Evolutionary conservation across 2,888 invertebrate genomes (phyloP), one percentile per base, ranked within the genome.

Genomic region (Trypoxylon attenuatum): DNA sequence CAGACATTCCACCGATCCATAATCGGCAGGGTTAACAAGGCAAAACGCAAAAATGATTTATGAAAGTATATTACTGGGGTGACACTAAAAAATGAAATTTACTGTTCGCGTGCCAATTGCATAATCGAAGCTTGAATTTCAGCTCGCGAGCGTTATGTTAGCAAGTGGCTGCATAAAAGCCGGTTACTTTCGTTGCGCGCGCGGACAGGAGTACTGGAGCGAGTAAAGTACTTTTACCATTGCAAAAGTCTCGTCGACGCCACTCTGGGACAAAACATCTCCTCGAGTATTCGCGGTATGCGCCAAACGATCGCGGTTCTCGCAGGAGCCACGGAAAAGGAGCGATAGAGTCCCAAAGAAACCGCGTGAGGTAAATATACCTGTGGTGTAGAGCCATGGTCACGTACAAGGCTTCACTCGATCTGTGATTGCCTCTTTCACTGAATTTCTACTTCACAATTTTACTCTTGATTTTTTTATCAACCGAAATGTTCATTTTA

Each of bases 151-250:
- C 61, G 55, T 55, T 55, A 60, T 46, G 55, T 38, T 23, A 29
- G 13, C 16, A 29, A 50, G 19, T 45, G 25, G 15, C 6, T 45
- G 19, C 33, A 5, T 15, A 6, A 16, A 29, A 29, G 33, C n/a
- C 18, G 10, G 6, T 19, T 6, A 38, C 2, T 39, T n/a, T 18
- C 15, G n/a, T 21, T 21, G 23, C n/a, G 25, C n/a, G 18, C 13
- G 13, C 38, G 5, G 8, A 8, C 15, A 21, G n/a, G n/a, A n/a
- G n/a, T n/a, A n/a, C n/a, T n/a, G n/a, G n/a, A n/a, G n/a, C n/a
- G n/a, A 49, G 49, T 53, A 47, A 57, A 63, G 15, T 43, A 53
- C 49, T 57, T 57, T 63, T 57, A 57, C 62, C 47, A 49, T 39
- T 15, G 43, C 38, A n/a, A n/a, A n/a, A n/a, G 21, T 10, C 23